Evolutionary conservation across 1,140 invertebrate genomes (phyloP).

Genomic region (Musca domestica): DNA sequence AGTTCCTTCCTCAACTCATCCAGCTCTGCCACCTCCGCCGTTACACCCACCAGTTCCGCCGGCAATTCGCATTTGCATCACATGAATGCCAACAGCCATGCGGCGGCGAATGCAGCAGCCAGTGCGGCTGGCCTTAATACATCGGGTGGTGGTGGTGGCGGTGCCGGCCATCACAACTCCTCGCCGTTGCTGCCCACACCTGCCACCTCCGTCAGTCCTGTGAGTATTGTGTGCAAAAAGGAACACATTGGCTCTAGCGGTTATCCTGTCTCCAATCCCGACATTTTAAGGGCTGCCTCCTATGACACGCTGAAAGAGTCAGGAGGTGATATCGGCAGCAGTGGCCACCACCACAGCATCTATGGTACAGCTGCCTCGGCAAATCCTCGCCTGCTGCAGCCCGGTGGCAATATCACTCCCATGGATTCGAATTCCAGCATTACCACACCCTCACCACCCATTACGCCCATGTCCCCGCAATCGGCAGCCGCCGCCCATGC

Average conservation of each 20-base stretch:
- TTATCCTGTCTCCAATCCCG: constrained; percentile 24
- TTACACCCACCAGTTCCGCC: constrained; percentile 34
- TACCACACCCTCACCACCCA: constrained; percentile 65
- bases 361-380: constrained; percentile 43
- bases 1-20: constrained; percentile 50
- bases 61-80: constrained; percentile 30
- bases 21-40: constrained; percentile 25
- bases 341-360: constrained; percentile 43
- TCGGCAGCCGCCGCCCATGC: constrained; percentile 52
- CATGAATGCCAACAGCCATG: constrained; percentile 30
- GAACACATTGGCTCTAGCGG: constrained; percentile 51
- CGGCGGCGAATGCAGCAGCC: constrained; percentile 40
- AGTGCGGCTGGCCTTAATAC: constrained; percentile 34
- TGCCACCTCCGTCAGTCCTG: constrained; percentile 62
- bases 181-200: constrained; percentile 62
- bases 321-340: constrained; percentile 42
- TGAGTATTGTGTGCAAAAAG: constrained; percentile 64
- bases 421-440: constrained; percentile 65
- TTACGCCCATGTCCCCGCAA: constrained; percentile 58
- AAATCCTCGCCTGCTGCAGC: constrained; percentile 50
- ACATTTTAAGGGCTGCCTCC: constrained; percentile 38
- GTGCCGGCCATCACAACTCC: constrained; percentile 50
- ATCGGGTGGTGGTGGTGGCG: constrained; percentile 26
- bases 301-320: constrained; percentile 50
- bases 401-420: constrained; percentile 61